Evolutionary conservation across 2,888 invertebrate genomes (phyloP).

Genomic region (Ophioninae sp.): DNA sequence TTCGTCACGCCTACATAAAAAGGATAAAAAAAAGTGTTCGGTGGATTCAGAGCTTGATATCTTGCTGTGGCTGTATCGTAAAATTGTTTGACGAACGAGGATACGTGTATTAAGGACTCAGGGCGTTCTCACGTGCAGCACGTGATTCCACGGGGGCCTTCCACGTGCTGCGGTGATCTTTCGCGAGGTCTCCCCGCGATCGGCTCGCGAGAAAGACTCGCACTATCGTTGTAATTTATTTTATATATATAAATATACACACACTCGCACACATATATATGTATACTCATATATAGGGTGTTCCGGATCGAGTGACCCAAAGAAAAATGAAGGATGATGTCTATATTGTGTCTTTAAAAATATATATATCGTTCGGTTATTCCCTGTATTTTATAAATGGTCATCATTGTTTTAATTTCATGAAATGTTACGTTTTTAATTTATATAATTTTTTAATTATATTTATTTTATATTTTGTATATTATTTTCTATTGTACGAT

Average conservation of each 20-base stretch:
- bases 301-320: no score
- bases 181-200: slow-evolving; percentile 46
- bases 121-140: slow-evolving; percentile 75
- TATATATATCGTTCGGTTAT: no score
- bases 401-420: no score
- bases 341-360: no score
- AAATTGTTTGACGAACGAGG: slow-evolving; percentile 19
- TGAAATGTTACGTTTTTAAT: no score
- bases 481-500: no score
- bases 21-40: background rate
- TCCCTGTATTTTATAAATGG: no score
- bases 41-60: background rate
- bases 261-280: background rate
- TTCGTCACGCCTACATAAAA: background rate
- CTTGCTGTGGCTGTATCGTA: slow-evolving; percentile 20
- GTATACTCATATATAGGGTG: background rate
- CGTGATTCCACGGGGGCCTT: slow-evolving; percentile 75
- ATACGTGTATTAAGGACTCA: slow-evolving; percentile 44
- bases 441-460: no score
- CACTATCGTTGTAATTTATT: slow-evolving; percentile 25
- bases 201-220: slow-evolving; percentile 41
- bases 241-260: background rate
- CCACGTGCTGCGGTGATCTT: slow-evolving; percentile 69
- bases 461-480: no score
- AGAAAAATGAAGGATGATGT: no score